Conservation (phyloP, 1,140 invertebrate genomes). For the Achroia grisella region DNA sequence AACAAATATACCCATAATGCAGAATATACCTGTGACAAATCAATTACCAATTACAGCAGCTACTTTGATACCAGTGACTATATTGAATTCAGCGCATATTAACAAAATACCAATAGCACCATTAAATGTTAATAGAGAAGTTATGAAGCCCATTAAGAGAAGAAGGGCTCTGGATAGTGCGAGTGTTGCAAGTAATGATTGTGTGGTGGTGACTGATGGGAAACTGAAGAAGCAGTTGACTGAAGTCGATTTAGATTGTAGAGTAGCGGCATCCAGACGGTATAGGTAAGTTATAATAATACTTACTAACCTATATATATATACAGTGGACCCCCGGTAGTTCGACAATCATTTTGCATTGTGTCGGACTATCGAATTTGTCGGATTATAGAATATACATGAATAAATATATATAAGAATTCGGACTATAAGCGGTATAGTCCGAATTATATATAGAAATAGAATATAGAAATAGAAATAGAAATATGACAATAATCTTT, state of each 20-base stretch:
- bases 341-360: no score
- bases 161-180: conserved; percentile 1
- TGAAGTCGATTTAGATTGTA: conserved; percentile 21
- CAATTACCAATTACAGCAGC: conserved; percentile 31
- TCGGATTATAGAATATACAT: no score
- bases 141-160: background rate
- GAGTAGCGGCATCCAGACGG: conserved; percentile 49
- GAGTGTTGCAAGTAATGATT: background rate
- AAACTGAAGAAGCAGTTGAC: conserved; percentile 2
- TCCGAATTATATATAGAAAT: no score
- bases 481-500: no score
- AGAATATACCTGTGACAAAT: conserved; percentile 15
- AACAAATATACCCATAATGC: conserved; percentile 10
- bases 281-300: conserved; percentile 51
- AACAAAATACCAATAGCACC: conserved; percentile 40
- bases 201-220: conserved; percentile 1
- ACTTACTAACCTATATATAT: background rate
- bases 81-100: conserved; percentile 21
- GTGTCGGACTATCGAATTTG: no score
- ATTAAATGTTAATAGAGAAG: conserved; percentile 5
- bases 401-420: no score
- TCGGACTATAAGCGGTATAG: no score
- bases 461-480: no score
- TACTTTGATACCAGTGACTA: conserved; percentile 46
- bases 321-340: no score